phyloP scores from a whole-genome alignment of 2,113 vertebrate species.

The Ginglymostoma cirratum region DNA sequence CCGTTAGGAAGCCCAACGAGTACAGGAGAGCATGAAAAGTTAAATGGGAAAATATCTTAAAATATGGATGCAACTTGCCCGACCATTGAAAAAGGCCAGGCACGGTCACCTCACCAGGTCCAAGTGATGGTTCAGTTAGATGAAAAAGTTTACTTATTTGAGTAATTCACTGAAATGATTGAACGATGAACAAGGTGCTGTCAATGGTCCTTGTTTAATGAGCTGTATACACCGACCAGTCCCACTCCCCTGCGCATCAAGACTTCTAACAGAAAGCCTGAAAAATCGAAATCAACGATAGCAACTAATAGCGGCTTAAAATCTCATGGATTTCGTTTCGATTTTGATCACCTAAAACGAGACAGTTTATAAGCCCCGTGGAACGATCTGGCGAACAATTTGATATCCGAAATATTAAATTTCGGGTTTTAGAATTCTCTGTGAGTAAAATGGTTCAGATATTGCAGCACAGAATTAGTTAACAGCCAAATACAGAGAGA shows the following conservation, averaged over 20 bases:
- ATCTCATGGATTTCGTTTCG: not conserved
- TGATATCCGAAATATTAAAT: not conserved
- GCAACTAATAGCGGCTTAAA: not conserved
- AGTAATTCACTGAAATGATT: not conserved
- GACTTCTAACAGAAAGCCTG: not conserved
- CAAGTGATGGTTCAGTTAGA: not conserved
- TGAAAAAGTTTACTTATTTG: not conserved
- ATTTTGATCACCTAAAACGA: not conserved
- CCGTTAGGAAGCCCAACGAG: not conserved
- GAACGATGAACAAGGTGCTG: not conserved
- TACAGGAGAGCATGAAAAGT: not conserved
- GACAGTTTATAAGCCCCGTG: not conserved
- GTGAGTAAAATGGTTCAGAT: no score
- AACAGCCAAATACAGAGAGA: not conserved
- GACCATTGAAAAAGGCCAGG: no score
- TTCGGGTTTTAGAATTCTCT: not conserved
- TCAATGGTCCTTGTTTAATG: not conserved
- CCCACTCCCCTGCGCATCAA: not conserved
- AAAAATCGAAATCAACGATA: not conserved
- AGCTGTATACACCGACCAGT: not conserved
- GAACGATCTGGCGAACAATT: not conserved
- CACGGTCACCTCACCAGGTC: not conserved
- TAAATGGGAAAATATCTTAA: not conserved
- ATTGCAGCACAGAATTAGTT: not conserved
- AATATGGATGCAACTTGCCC: not conserved